phyloP scores from a whole-genome alignment of 2,888 invertebrate species.

The Andrena bicolor region DNA sequence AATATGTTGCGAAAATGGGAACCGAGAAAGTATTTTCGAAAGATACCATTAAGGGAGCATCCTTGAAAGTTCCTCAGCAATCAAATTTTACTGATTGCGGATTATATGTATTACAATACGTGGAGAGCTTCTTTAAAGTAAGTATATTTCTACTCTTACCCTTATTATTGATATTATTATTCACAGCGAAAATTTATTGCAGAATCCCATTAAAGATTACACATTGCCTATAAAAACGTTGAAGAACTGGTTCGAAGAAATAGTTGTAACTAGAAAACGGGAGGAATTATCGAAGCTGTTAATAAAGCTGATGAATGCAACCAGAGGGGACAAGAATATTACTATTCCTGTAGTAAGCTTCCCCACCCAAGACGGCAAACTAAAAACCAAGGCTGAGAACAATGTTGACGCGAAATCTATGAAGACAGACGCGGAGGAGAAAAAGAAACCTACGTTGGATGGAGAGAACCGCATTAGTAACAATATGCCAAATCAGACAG shows the following conservation, averaged over 20 bases:
- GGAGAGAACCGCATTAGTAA: constrained; percentile 56
- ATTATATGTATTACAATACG: constrained; percentile 97
- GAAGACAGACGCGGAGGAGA: constrained; percentile 67
- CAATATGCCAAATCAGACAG: constrained; percentile 55
- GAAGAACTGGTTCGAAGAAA: constrained; percentile 94
- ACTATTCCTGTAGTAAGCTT: constrained; percentile 90
- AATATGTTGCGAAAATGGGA: constrained; percentile 92
- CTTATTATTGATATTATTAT: too few species aligned
- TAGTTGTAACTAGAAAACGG: constrained; percentile 93
- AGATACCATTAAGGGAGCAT: constrained; percentile 93
- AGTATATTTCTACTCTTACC: neutral
- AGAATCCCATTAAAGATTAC: constrained; percentile 94
- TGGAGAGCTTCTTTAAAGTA: constrained; percentile 97
- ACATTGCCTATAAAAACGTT: constrained; percentile 93
- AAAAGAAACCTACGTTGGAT: constrained; percentile 61
- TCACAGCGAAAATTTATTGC: constrained; percentile 77
- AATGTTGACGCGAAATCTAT: constrained; percentile 69
- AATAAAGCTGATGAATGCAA: constrained; percentile 90
- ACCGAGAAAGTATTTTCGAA: constrained; percentile 91
- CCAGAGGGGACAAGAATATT: constrained; percentile 88
- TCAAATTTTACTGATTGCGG: constrained; percentile 99
- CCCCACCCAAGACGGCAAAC: constrained; percentile 91
- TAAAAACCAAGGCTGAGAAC: constrained; percentile 77
- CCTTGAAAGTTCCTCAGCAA: constrained; percentile 98
- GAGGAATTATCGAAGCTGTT: constrained; percentile 94